Conservation (phyloP, 2,113 vertebrate species). For the Typhlomys cinereus region DNA sequence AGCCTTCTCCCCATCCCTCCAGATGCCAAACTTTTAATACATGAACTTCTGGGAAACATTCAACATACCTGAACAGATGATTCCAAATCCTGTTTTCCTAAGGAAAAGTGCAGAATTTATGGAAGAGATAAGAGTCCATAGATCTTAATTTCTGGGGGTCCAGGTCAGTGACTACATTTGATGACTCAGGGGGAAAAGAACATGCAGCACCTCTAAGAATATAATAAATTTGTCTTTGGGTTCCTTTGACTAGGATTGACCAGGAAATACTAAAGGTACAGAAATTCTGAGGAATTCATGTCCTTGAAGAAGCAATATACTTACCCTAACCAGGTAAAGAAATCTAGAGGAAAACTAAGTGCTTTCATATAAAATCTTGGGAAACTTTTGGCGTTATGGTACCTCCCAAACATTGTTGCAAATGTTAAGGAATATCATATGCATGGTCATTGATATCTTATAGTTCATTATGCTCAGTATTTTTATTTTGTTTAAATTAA, state of each 20-base stretch:
- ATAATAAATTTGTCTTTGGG: accelerated
- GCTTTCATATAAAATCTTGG: no score
- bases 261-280: not conserved
- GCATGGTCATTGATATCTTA: no score
- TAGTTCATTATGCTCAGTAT: no score
- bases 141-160: not conserved
- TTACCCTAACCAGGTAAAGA: not conserved
- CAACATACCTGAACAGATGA: not conserved
- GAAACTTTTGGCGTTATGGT: no score
- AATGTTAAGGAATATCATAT: no score
- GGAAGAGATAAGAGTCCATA: not conserved
- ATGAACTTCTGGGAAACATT: not conserved
- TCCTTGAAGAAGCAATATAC: not conserved
- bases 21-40: not conserved
- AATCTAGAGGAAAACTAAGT: not conserved
- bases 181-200: not conserved
- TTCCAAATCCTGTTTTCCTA: not conserved
- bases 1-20: no score
- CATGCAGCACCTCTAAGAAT: not conserved
- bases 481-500: not conserved
- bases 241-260: not conserved
- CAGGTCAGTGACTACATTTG: not conserved
- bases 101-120: not conserved
- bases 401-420: no score
- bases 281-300: not conserved